These are phyloP conservation scores for Phymatocera aterrima DNA, from an alignment of 2,888 invertebrate genomes.

Conservation along the genomic window DNA sequence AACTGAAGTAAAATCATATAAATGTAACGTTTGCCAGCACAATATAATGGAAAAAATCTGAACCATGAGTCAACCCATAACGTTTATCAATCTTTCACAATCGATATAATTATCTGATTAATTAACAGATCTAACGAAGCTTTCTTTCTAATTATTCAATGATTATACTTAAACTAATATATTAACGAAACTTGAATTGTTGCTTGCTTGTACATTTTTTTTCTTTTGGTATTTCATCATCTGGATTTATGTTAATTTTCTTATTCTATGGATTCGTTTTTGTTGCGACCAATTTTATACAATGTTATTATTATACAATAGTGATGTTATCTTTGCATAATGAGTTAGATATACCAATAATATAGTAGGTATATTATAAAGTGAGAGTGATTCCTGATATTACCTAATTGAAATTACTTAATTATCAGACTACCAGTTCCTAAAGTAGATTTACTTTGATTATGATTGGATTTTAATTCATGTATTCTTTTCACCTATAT, in stretches of 20 bases:
- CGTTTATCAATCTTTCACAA: neutral
- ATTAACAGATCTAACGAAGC: neutral
- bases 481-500: neutral
- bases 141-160: neutral
- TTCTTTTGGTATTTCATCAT: constrained; percentile 13
- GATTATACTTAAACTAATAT: neutral
- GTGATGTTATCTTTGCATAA: too few species aligned
- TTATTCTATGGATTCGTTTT: neutral
- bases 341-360: neutral
- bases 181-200: neutral
- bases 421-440: constrained; percentile 37
- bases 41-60: neutral
- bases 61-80: constrained; percentile 1
- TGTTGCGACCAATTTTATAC: neutral
- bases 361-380: neutral
- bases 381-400: constrained; percentile 21
- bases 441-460: constrained; percentile 33
- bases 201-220: constrained; percentile 4
- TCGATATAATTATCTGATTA: neutral
- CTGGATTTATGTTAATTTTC: neutral
- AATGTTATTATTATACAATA: neutral
- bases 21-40: neutral
- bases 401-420: constrained; percentile 23
- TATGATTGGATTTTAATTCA: neutral
- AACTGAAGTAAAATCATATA: too few species aligned